These are phyloP conservation scores for Columba janthina DNA, from an alignment of 2,113 vertebrate species.

Conservation along the genomic window DNA sequence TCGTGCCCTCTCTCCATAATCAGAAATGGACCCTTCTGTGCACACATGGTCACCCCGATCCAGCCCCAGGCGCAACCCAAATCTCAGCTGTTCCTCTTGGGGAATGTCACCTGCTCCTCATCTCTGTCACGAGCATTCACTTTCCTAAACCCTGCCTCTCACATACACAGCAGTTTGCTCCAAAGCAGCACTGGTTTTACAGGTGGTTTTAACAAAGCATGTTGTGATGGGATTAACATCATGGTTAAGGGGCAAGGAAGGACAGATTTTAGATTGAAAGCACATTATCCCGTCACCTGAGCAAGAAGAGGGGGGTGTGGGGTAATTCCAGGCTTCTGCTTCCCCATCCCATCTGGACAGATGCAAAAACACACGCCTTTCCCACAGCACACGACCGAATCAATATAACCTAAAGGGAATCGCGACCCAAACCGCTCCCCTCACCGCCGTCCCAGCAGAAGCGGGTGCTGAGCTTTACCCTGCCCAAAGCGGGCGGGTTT, in stretches of 20 bases:
- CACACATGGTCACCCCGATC: neutral
- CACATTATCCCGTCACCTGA: neutral
- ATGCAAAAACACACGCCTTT: fast-evolving
- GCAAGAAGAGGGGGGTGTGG: neutral
- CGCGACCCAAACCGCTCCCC: too few relatives aligned
- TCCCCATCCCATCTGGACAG: neutral
- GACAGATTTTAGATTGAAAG: neutral
- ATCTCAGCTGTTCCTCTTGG: neutral
- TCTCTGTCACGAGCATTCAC: fast-evolving
- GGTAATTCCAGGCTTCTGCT: neutral
- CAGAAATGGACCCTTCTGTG: neutral
- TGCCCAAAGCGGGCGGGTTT: fast-evolving
- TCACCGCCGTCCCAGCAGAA: neutral
- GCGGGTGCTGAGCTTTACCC: neutral
- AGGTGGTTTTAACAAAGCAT: neutral
- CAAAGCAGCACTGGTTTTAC: neutral
- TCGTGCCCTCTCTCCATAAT: neutral
- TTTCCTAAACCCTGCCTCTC: neutral
- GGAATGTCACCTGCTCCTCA: fast-evolving
- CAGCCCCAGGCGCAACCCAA: neutral
- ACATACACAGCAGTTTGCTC: neutral
- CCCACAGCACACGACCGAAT: fast-evolving
- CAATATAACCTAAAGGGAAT: neutral
- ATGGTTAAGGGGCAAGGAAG: neutral
- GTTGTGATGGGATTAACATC: neutral